These are phyloP conservation scores for Adrianichthys oophorus DNA, from an alignment of 2,797 vertebrate species.

Conservation along the genomic window DNA sequence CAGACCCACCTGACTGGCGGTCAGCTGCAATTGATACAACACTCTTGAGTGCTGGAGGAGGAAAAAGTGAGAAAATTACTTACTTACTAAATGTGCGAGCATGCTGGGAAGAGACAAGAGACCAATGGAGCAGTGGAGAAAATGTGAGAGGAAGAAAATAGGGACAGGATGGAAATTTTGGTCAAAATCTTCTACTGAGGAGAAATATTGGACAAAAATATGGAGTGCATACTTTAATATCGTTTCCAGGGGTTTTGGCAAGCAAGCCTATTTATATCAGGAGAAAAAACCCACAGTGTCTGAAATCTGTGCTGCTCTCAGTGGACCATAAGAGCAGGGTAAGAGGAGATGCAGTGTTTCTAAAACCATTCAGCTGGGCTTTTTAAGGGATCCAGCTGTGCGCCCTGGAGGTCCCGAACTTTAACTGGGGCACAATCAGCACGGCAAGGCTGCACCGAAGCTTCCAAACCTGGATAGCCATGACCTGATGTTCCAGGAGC, in stretches of 20 bases:
- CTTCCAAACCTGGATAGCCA: constrained; percentile 51
- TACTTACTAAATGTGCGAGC: constrained; percentile 69
- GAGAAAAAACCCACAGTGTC: constrained; percentile 62
- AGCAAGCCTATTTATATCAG: constrained; percentile 64
- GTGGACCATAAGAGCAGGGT: constrained; percentile 49
- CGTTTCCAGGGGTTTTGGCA: constrained; percentile 75
- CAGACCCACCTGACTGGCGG: constrained; percentile 74
- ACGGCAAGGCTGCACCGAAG: constrained; percentile 49
- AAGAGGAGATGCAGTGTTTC: constrained; percentile 75
- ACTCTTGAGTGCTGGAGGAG: constrained; percentile 56
- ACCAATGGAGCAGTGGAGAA: constrained; percentile 23
- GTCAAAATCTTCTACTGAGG: constrained; percentile 59
- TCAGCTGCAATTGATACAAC: constrained; percentile 73
- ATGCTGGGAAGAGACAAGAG: constrained; percentile 50
- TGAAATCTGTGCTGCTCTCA: constrained; percentile 57
- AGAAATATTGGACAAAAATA: constrained; percentile 66
- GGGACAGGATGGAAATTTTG: constrained; percentile 66
- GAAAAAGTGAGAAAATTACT: constrained; percentile 57
- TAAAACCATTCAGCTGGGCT: constrained; percentile 63
- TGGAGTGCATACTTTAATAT: constrained; percentile 64
- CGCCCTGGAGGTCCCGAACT: constrained; percentile 67
- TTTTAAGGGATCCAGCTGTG: constrained; percentile 76
- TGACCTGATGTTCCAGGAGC: constrained; percentile 77
- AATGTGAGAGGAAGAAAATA: constrained; percentile 28
- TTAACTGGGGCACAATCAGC: constrained; percentile 59